A percentile compares a stretch with the other conserved stretches of the same genome.
Conservation (phyloP, 2,113 vertebrate species). For the Paradisaea rubra region DNA sequence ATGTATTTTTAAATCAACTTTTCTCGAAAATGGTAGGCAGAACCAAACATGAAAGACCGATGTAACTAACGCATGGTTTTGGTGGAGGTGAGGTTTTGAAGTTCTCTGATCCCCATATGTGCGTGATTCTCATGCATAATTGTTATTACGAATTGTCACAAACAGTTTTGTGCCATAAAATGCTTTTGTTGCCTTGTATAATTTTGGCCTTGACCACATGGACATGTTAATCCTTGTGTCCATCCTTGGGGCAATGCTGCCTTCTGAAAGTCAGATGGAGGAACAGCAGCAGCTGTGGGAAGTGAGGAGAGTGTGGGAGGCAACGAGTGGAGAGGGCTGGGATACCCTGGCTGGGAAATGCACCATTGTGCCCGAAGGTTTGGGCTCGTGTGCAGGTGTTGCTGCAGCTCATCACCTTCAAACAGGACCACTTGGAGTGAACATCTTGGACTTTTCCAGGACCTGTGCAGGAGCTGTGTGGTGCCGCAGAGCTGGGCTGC, state of each 20-base stretch:
- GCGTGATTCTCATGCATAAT: neutral
- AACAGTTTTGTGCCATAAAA: neutral
- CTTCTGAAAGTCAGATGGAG: neutral
- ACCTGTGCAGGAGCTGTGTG: fast-evolving
- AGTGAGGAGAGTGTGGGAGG: neutral
- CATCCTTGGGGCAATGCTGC: fast-evolving
- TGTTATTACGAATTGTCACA: fast-evolving
- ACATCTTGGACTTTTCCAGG: fast-evolving
- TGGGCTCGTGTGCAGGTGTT: fast-evolving
- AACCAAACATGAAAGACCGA: neutral
- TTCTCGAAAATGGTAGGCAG: neutral
- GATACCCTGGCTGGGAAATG: fast-evolving
- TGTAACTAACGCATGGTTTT: fast-evolving
- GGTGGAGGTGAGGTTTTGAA: neutral
- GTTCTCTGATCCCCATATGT: neutral
- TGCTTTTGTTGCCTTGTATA: neutral
- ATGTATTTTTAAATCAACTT: neutral
- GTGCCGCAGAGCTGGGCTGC: neutral
- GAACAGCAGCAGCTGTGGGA: neutral
- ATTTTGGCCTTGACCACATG: neutral
- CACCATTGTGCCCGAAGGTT: fast-evolving
- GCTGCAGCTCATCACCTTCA: neutral
- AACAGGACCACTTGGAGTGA: fast-evolving
- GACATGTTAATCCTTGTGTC: fast-evolving
- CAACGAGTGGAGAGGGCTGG: fast-evolving